phyloP scores from a whole-genome alignment of 2,113 vertebrate genomes.

The Cromileptes altivelis region DNA sequence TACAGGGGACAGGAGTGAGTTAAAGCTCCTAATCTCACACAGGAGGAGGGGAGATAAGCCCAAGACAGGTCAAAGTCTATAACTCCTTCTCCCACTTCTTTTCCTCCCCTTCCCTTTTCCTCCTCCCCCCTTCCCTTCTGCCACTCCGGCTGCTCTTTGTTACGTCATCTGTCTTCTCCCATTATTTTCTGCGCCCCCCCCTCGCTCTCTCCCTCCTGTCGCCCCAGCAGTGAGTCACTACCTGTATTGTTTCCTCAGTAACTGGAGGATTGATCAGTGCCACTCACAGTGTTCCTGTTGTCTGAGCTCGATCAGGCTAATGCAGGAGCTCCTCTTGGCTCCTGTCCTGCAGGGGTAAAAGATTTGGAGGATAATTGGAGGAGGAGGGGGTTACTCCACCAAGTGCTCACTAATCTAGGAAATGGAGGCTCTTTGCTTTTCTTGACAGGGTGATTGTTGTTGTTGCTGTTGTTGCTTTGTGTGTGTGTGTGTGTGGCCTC shows the following conservation, averaged over 20 bases:
- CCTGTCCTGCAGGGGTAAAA: slow-evolving; percentile 50
- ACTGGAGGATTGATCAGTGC: slow-evolving; percentile 80
- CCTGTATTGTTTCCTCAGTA: slow-evolving; percentile 84
- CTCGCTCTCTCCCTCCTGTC: slow-evolving; percentile 38
- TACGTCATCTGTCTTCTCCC: slow-evolving; percentile 83
- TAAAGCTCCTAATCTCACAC: slow-evolving; percentile 22
- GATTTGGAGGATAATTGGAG: slow-evolving; percentile 64
- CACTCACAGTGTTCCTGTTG: slow-evolving; percentile 78
- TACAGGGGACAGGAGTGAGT: slow-evolving; percentile 8
- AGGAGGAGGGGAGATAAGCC: slow-evolving; percentile 45
- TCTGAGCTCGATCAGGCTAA: slow-evolving; percentile 67
- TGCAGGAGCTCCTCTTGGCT: slow-evolving; percentile 64
- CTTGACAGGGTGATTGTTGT: slow-evolving; percentile 45
- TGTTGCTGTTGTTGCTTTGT: slow-evolving; percentile 30
- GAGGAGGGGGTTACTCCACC: slow-evolving; percentile 39
- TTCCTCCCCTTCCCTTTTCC: slow-evolving; percentile 29
- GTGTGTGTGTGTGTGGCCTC: background rate
- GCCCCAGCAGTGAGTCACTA: slow-evolving; percentile 82
- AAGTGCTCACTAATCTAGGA: slow-evolving; percentile 67
- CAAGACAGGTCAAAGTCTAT: slow-evolving; percentile 75
- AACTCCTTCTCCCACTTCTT: slow-evolving; percentile 56
- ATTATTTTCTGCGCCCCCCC: slow-evolving; percentile 70
- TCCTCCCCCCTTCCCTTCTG: slow-evolving; percentile 66
- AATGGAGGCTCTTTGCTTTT: slow-evolving; percentile 70
- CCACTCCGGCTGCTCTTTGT: slow-evolving; percentile 79